Percentiles rank a stretch among this genome's conserved stretches.
phyloP scores from a whole-genome alignment of 2,113 vertebrate genomes.

The Gnathonemus longibarbis region DNA sequence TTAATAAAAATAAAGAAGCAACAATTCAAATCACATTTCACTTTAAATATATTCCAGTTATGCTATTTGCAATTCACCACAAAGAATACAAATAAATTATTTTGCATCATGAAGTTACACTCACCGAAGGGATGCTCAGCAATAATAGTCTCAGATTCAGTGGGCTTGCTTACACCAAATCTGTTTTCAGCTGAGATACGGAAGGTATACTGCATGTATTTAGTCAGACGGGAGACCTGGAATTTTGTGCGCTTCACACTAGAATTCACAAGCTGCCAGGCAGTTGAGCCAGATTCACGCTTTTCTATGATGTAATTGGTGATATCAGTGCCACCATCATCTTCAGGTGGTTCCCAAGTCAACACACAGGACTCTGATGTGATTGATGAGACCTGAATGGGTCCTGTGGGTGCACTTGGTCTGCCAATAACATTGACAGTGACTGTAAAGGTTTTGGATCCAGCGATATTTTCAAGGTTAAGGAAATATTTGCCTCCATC shows the following conservation, averaged over 20 bases:
- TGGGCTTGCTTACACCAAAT: conserved; percentile 88
- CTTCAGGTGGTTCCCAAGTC: conserved; percentile 82
- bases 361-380: conserved; percentile 84
- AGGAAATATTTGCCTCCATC: conserved; percentile 96
- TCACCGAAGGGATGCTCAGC: conserved; percentile 95
- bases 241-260: conserved; percentile 89
- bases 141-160: conserved; percentile 80
- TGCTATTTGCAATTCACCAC: neutral
- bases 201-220: conserved; percentile 98
- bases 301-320: conserved; percentile 98
- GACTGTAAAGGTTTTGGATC: conserved; percentile 81
- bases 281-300: conserved; percentile 90
- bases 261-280: conserved; percentile 94
- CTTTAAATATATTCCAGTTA: neutral
- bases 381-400: conserved; percentile 82
- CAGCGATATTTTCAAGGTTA: conserved; percentile 86
- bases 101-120: conserved; percentile 33
- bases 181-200: conserved; percentile 89
- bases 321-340: conserved; percentile 86
- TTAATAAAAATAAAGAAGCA: conserved; percentile 25
- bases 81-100: neutral
- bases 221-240: conserved; percentile 80
- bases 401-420: conserved; percentile 78
- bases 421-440: conserved; percentile 89
- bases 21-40: neutral